Percentiles rank a stretch among this genome's conserved stretches.
Evolutionary conservation across 2,888 invertebrate species (phyloP).

Genomic region (Tinea semifulvella): DNA sequence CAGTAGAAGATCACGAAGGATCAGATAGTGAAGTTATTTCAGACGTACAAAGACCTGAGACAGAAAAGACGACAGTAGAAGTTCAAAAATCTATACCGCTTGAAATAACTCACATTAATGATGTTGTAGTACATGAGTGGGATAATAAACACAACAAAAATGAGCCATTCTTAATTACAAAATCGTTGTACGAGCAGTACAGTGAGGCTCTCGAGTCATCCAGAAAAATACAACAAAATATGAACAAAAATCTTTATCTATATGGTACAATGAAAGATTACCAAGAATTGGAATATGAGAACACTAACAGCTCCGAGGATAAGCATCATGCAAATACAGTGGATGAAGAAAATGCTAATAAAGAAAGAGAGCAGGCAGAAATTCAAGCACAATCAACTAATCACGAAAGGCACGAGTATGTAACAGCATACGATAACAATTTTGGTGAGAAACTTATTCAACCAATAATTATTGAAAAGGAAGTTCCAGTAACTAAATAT

Average conservation of each 20-base stretch:
- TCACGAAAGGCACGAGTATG: constrained; percentile 35
- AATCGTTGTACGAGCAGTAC: constrained; percentile 42
- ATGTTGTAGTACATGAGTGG: constrained; percentile 52
- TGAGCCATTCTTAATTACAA: constrained; percentile 32
- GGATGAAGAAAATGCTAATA: constrained; percentile 29
- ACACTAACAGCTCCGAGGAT: constrained; percentile 25
- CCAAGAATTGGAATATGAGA: background rate
- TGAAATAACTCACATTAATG: constrained; percentile 58
- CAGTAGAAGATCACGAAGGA: constrained; percentile 44
- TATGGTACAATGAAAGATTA: constrained; percentile 38
- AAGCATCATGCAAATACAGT: constrained; percentile 24
- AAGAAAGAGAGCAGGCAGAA: constrained; percentile 34
- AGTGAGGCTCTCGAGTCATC: constrained; percentile 43
- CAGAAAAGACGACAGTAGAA: constrained; percentile 67
- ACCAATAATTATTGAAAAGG: constrained; percentile 54
- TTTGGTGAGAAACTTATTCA: constrained; percentile 43
- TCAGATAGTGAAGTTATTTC: constrained; percentile 48
- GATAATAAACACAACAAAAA: constrained; percentile 44
- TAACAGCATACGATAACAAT: constrained; percentile 29
- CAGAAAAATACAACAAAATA: constrained; percentile 39
- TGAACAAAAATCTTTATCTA: constrained; percentile 34
- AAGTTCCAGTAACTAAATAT: constrained; percentile 53
- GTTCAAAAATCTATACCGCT: constrained; percentile 71
- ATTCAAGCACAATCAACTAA: constrained; percentile 37
- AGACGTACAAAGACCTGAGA: constrained; percentile 41